phyloP scores from a whole-genome alignment of 2,113 vertebrate genomes.

The Delphinus delphis region DNA sequence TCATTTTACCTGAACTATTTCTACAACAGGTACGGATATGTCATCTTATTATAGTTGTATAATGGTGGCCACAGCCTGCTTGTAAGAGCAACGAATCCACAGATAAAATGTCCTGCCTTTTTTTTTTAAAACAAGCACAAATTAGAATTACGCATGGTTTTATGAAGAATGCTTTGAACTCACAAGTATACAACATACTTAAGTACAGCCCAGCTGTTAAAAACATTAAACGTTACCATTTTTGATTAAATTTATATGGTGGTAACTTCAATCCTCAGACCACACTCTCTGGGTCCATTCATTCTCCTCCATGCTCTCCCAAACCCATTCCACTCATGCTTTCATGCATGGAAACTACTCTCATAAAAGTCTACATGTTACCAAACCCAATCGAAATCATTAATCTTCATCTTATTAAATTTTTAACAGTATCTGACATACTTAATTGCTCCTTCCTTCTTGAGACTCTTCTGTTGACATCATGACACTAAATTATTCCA shows the following conservation, averaged over 20 bases:
- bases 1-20: constrained; percentile 14
- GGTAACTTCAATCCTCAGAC: not conserved
- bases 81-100: not conserved
- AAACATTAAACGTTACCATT: not conserved
- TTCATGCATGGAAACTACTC: not conserved
- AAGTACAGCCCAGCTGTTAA: not conserved
- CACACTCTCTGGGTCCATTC: not conserved
- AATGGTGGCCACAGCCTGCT: not conserved
- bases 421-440: not conserved
- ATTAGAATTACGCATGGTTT: not conserved
- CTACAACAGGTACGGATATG: not conserved
- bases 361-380: not conserved
- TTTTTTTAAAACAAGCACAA: not conserved
- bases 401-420: not conserved
- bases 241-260: not conserved
- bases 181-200: not conserved
- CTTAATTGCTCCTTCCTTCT: not conserved
- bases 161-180: constrained; percentile 25
- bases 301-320: not conserved
- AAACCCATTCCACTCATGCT: not conserved
- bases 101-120: not conserved
- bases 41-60: not conserved
- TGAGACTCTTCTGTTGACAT: not conserved
- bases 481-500: not conserved
- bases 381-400: not conserved